Conservation (phyloP, 2,888 invertebrate genomes). For the Teleogryllus oceanicus region DNA sequence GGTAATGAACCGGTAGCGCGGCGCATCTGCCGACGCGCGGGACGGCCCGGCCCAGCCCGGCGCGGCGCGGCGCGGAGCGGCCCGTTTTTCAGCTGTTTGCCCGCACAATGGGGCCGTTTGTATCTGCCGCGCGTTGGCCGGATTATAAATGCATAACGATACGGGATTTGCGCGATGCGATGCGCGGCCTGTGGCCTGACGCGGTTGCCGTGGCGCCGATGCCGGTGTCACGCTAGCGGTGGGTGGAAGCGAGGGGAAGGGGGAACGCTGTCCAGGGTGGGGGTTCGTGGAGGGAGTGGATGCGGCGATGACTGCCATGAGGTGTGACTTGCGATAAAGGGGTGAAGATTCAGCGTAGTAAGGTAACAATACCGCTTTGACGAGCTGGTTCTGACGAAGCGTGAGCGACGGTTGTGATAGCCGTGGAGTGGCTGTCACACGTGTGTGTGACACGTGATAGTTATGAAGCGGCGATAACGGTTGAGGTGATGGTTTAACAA, state of each 20-base stretch:
- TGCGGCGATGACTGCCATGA: too few relatives aligned
- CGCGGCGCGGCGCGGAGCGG: neutral
- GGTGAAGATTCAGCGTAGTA: too few relatives aligned
- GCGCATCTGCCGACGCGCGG: slow-evolving; percentile 1
- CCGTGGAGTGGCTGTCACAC: too few relatives aligned
- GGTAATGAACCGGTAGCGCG: neutral
- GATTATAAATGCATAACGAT: slow-evolving; percentile 9
- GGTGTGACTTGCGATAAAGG: too few relatives aligned
- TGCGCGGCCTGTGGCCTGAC: neutral
- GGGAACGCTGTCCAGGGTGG: neutral
- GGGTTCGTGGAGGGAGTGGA: too few relatives aligned
- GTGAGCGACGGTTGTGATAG: too few relatives aligned
- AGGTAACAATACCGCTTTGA: too few relatives aligned
- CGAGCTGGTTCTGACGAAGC: too few relatives aligned
- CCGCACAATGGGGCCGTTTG: slow-evolving; percentile 12
- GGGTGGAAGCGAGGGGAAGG: neutral
- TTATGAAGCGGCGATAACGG: too few relatives aligned
- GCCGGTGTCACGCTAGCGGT: neutral
- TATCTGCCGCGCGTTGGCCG: neutral
- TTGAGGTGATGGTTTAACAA: too few relatives aligned
- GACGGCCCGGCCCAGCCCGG: neutral
- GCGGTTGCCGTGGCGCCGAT: neutral
- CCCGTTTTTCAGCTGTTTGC: neutral
- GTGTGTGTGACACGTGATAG: too few relatives aligned
- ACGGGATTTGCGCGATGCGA: neutral